Base-by-base conservation (phyloP, 1,140 invertebrate genomes). In the Telenomus remus region DNA sequence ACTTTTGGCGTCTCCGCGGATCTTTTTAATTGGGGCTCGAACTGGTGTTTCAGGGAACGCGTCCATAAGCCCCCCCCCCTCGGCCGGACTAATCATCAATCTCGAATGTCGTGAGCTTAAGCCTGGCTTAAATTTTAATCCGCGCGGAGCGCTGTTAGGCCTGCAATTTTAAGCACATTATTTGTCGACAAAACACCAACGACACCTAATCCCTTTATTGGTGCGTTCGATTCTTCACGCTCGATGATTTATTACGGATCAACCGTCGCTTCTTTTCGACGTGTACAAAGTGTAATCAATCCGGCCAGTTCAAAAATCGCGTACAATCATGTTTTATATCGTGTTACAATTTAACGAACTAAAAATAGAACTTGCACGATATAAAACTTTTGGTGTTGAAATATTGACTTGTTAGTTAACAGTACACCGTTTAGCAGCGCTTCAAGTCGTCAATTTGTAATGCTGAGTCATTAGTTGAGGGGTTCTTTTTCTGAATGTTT, bases 141-240 rank as follows among this genome's bases (percentile, higher is more conserved):
- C 73, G 49, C 39, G 47, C 34, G 63, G 35, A 64, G 47, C 56
- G 46, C 53, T 65, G 66, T 74, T 73, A 71, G 76, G 76, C 76
- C 47, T 74, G 70, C 70, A 57, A 74, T 78, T 74, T 74, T 74
- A 63, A 78, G 76, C 70, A 65, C 70, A 74, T 74, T 70, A 74
- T 78, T 78, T 78, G 76, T 59, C 70, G 61, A 70, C 76, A 69
- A 71, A 71, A 70, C 56, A 55, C 55, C 56, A 42, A 56, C 55
- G 55, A 16, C 13, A 33, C 15, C 19, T 73, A 69, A 73, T 73
- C 60, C 69, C 60, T 66, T 73, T 70, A 64, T 63, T 59, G 63
- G 48, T 27, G 7, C 49, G 51, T 76, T 76, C 57, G 57, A 68
- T 68, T 76, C 54, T 35, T 10, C 42, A 55, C 43, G 53, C 37